These are phyloP conservation scores for Cephalophus harveyi DNA, from an alignment of 2,113 vertebrate genomes.

Conservation along the genomic window DNA sequence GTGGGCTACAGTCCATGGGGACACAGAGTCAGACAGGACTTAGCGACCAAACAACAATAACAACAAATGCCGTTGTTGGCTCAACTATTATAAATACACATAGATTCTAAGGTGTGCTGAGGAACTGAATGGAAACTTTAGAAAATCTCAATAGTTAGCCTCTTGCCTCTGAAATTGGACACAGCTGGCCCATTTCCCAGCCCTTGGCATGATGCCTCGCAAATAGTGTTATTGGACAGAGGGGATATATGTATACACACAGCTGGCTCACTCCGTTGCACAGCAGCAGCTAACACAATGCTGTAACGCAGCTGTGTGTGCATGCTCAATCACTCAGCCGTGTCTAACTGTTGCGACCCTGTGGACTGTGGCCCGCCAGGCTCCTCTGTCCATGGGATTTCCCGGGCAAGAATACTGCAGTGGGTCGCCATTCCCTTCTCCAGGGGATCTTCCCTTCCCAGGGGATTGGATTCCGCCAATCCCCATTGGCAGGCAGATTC, in stretches of 20 bases:
- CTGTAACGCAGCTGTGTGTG: not conserved
- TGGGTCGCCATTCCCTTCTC: not conserved
- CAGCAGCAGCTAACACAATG: accelerated
- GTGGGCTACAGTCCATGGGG: not conserved
- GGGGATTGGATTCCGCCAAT: not conserved
- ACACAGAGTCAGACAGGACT: not conserved
- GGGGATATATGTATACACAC: not conserved
- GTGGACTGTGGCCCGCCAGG: not conserved
- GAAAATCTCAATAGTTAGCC: not conserved
- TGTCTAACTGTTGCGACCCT: not conserved
- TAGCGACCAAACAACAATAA: not conserved
- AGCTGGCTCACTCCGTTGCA: not conserved
- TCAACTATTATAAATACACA: not conserved
- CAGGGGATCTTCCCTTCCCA: not conserved
- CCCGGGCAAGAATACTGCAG: not conserved
- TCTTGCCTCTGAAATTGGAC: not conserved
- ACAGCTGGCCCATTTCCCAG: not conserved
- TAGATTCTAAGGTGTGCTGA: not conserved
- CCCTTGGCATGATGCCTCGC: not conserved
- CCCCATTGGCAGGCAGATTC: not conserved
- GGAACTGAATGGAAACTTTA: not conserved
- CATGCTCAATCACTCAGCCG: accelerated
- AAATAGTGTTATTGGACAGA: not conserved
- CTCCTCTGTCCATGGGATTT: not conserved
- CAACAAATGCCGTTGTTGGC: not conserved